These are phyloP conservation scores for Amia ocellicauda DNA, from an alignment of 2,113 vertebrate species.

Conservation along the genomic window DNA sequence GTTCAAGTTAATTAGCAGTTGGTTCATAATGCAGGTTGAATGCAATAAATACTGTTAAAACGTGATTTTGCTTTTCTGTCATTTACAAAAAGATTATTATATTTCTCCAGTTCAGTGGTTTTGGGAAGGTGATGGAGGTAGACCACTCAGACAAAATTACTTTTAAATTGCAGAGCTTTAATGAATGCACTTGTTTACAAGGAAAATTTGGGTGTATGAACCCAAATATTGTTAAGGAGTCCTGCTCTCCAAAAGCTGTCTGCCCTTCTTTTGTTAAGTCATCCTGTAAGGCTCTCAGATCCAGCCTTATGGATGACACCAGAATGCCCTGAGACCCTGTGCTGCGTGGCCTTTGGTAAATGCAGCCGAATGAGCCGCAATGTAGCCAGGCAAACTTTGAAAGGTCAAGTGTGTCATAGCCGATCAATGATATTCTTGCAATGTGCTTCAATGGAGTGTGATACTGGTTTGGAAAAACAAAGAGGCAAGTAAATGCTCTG, in stretches of 20 bases:
- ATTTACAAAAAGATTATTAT: no score
- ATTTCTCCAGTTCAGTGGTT: no score
- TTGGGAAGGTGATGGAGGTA: no score
- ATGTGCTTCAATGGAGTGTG: conserved; percentile 18
- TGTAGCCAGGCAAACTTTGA: conserved; percentile 38
- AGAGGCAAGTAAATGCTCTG: not conserved
- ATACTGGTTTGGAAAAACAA: not conserved
- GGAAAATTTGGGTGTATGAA: no score
- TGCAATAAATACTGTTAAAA: no score
- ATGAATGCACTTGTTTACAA: no score
- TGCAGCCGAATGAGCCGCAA: conserved; percentile 32
- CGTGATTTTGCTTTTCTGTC: no score
- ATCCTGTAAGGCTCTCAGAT: conserved; percentile 31
- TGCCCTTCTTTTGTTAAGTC: not conserved
- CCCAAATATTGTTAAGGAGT: no score
- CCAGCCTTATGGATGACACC: conserved; percentile 7
- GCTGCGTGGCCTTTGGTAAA: conserved; percentile 49
- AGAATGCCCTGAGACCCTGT: conserved; percentile 20
- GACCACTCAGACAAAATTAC: no score
- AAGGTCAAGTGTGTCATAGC: conserved; percentile 66
- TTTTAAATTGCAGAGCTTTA: no score
- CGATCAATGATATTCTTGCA: conserved; percentile 52
- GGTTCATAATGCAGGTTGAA: no score
- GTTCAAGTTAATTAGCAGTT: no score
- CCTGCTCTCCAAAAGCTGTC: not conserved